Conservation (phyloP, 1,140 invertebrate species). For the Lethrus apterus region DNA sequence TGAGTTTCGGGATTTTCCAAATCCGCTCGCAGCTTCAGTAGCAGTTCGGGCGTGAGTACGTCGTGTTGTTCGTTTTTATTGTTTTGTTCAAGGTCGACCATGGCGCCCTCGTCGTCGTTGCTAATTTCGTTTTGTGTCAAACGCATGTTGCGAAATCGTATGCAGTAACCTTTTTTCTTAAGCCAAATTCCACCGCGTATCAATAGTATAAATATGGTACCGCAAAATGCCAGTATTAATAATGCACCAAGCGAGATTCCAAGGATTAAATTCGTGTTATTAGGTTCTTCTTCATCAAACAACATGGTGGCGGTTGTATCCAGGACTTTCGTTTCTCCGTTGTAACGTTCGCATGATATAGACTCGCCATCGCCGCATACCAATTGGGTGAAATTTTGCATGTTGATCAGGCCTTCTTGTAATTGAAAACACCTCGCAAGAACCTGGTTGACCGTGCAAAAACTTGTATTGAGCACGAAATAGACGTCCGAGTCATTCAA, state of each 20-base stretch:
- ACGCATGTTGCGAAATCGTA: slow-evolving; percentile 30
- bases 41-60: slow-evolving; percentile 61
- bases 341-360: slow-evolving; percentile 44
- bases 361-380: slow-evolving; percentile 48
- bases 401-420: slow-evolving; percentile 52
- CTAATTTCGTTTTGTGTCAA: slow-evolving; percentile 28
- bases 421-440: slow-evolving; percentile 56
- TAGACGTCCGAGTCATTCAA: slow-evolving; percentile 40
- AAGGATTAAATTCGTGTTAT: slow-evolving; percentile 30
- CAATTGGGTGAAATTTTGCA: slow-evolving; percentile 53
- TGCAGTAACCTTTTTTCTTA: slow-evolving; percentile 47
- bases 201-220: slow-evolving; percentile 45
- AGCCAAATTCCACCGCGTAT: slow-evolving; percentile 48
- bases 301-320: slow-evolving; percentile 39
- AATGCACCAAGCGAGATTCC: slow-evolving; percentile 36
- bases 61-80: slow-evolving; percentile 48
- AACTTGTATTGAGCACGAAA: slow-evolving; percentile 49
- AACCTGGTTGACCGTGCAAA: slow-evolving; percentile 52
- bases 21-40: slow-evolving; percentile 59
- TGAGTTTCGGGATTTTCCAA: slow-evolving; percentile 66
- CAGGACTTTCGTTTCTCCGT: slow-evolving; percentile 38
- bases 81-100: slow-evolving; percentile 38
- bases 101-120: slow-evolving; percentile 42
- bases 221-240: slow-evolving; percentile 44
- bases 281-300: slow-evolving; percentile 22